phyloP scores from a whole-genome alignment of 2,888 invertebrate species.

The Agrochola circellaris region DNA sequence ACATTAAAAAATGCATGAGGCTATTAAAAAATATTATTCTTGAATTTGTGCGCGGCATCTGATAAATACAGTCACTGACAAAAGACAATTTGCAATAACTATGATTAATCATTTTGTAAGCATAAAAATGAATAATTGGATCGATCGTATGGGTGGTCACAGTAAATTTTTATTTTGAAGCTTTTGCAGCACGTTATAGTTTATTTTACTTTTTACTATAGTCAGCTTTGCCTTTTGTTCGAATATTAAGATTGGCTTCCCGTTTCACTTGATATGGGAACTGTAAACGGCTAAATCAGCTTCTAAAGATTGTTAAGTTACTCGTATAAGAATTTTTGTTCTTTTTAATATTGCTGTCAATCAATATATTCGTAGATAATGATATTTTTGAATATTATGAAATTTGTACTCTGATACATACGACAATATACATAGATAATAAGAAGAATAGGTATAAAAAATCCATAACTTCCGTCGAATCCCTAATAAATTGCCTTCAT shows the following conservation, averaged over 20 bases:
- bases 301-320: not conserved
- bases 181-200: no score
- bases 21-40: constrained; percentile 20
- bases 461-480: not conserved
- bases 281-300: not conserved
- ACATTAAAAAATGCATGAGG: constrained; percentile 26
- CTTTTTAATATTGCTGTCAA: not conserved
- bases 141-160: no score
- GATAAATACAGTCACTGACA: constrained; percentile 9
- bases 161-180: no score
- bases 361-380: not conserved
- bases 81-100: constrained; percentile 30
- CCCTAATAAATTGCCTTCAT: not conserved
- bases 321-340: not conserved
- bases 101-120: not conserved
- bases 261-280: not conserved
- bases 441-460: not conserved
- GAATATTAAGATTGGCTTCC: not conserved
- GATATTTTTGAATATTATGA: not conserved
- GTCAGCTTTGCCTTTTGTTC: not conserved
- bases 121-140: constrained; percentile 29
- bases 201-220: no score
- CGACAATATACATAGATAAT: not conserved
- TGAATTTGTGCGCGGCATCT: constrained; percentile 1
- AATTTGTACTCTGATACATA: not conserved